Base-by-base conservation (phyloP, 2,888 invertebrate genomes). In the Lamellibrachia satsuma region DNA sequence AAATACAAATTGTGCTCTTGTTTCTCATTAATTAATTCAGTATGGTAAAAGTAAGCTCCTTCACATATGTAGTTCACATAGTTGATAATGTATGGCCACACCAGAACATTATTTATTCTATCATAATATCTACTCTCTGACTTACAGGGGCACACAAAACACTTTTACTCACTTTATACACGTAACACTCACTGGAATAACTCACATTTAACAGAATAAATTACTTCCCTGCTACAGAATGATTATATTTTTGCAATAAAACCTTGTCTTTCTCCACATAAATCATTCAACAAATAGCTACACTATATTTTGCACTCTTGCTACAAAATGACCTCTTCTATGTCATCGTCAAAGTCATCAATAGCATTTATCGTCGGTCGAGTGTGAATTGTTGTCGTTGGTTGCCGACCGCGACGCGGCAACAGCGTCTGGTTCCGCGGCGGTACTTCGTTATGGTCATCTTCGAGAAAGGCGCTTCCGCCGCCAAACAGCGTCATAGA, bases 241-340 rank as follows among this genome's bases (percentile, higher is more conserved):
- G n/a, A 15, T 75, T 75, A 75, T n/a, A 75, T 22, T 57, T 75
- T 75, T 75, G 75, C 22, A 75, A n/a, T 75, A 75, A 60, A 3
- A 75, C 15, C 75, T 39, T 39, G 22, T 75, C 15, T 22, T 75
- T 15, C n/a, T n/a, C 75, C 75, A 75, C 22, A 6, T 75, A 52
- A n/a, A 52, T 39, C 11, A n/a, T 75, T 90, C 22, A 75, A 75
- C 75, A 75, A 4, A n/a, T 22, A 75, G 75, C 75, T 75, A 75
- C 75, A 75, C 75, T 75, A 75, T 6, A 22, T n/a, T 2, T 75
- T 75, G 75, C 75, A 75, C 3, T n/a, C 75, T 75, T n/a, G 75
- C 90, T 94, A 94, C 55, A 95, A 94, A 92, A 96, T 95, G 52
- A 96, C 95, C 94, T 96, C 96, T 94, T 96, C 96, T 92, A 96